Percentiles rank a stretch among this genome's conserved stretches.
phyloP scores from a whole-genome alignment of 2,797 vertebrate genomes.

The Eurystomus glaucurus region DNA sequence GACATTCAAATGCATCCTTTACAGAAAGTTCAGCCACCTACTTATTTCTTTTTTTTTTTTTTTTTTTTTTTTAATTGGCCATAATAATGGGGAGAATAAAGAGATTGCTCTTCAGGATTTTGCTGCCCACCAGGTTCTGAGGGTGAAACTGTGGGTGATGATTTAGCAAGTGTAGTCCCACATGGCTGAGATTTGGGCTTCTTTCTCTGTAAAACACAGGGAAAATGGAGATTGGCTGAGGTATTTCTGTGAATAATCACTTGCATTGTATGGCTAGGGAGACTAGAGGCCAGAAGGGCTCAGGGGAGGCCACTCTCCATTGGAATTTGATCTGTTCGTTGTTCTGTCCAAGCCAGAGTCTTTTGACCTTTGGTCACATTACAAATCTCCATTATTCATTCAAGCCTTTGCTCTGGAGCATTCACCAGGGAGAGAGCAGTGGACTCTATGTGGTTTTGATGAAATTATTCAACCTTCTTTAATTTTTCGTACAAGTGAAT shows the following conservation, averaged over 20 bases:
- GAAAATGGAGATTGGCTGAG: not conserved
- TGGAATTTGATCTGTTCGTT: slow-evolving; percentile 48
- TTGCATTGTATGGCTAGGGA: not conserved
- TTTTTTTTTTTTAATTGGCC: not conserved
- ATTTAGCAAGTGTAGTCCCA: not conserved
- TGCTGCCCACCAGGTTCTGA: not conserved
- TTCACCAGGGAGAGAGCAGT: not conserved
- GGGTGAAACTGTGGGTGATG: not conserved
- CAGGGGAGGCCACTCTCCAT: not conserved
- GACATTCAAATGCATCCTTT: not conserved
- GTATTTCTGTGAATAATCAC: slow-evolving; percentile 22
- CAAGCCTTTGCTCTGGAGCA: not conserved
- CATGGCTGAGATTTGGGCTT: not conserved
- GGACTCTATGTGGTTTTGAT: not conserved
- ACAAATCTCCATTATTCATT: slow-evolving; percentile 24
- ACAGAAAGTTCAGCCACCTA: not conserved
- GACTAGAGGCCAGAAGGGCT: not conserved
- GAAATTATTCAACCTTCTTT: not conserved
- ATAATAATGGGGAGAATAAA: not conserved
- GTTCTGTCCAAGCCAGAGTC: not conserved
- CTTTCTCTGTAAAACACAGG: not conserved
- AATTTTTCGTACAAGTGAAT: not conserved
- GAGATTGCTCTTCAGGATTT: not conserved
- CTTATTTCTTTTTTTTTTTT: not conserved
- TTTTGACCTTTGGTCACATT: not conserved